These are phyloP conservation scores for Australoheros scitulus DNA, from an alignment of 2,113 vertebrate genomes.

Conservation along the genomic window DNA sequence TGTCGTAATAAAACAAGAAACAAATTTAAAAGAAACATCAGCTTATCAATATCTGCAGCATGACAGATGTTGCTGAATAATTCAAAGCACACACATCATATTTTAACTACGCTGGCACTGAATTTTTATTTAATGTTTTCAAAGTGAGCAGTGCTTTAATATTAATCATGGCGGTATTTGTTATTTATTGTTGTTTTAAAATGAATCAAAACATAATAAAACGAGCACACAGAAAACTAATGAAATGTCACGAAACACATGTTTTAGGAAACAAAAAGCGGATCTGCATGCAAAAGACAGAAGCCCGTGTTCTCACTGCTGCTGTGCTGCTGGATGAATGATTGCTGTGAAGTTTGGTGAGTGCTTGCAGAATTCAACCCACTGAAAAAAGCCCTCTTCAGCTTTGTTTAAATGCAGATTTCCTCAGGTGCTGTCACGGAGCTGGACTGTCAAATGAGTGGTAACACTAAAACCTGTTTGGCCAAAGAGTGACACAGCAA, in stretches of 20 bases:
- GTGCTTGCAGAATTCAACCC: constrained; percentile 1
- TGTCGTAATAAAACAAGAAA: neutral
- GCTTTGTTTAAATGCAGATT: constrained; percentile 31
- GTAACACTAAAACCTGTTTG: constrained; percentile 2
- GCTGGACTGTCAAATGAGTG: neutral
- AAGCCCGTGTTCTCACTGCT: neutral
- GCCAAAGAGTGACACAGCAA: neutral
- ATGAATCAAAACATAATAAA: neutral
- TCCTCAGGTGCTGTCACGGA: neutral
- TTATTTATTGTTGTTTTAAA: neutral
- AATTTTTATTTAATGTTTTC: constrained; percentile 1
- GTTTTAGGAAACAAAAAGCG: constrained; percentile 17
- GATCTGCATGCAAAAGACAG: constrained; percentile 17
- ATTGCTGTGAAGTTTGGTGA: constrained; percentile 26
- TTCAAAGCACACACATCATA: neutral
- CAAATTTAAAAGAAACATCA: neutral
- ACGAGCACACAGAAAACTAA: neutral
- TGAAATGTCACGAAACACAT: neutral
- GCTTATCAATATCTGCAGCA: constrained; percentile 18
- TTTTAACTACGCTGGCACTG: neutral
- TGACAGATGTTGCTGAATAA: constrained; percentile 38
- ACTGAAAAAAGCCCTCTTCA: neutral
- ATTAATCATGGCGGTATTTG: neutral
- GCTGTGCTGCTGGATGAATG: constrained; percentile 8
- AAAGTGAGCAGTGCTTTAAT: neutral